Conservation (phyloP, 2,113 vertebrate genomes). For the Brachyhypopomus occidentalis region DNA sequence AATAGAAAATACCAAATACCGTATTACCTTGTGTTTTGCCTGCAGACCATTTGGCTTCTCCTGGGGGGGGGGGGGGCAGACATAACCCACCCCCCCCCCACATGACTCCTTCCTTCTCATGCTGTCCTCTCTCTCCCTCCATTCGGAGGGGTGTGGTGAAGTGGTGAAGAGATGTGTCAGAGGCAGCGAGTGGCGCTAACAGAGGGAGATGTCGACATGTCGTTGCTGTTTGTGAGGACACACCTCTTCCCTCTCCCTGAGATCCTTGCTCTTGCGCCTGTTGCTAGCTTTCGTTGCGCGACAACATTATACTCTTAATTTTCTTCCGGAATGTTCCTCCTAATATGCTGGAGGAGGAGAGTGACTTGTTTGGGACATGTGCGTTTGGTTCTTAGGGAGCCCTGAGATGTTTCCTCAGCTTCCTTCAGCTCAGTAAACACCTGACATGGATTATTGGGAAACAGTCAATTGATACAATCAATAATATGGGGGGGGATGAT, state of each 20-base stretch:
- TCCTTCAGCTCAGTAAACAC: not conserved
- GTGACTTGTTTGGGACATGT: not conserved
- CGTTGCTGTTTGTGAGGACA: constrained; percentile 32
- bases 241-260: constrained; percentile 32
- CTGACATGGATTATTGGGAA: too few relatives aligned
- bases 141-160: constrained; percentile 7
- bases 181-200: constrained; percentile 30
- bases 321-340: constrained; percentile 24
- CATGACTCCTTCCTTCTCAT: constrained; percentile 1
- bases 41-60: constrained; percentile 17
- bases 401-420: not conserved
- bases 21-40: constrained; percentile 15
- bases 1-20: not conserved
- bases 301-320: constrained; percentile 34
- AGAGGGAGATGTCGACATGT: constrained; percentile 37
- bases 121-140: constrained; percentile 10
- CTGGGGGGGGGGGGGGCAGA: too few relatives aligned
- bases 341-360: not conserved
- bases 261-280: constrained; percentile 27
- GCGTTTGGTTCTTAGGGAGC: constrained; percentile 3
- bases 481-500: too few relatives aligned
- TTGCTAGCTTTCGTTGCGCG: not conserved
- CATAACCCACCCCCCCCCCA: too few relatives aligned
- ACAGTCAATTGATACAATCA: too few relatives aligned
- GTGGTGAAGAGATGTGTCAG: constrained; percentile 30